Base-by-base conservation (phyloP, 2,113 vertebrate genomes). In the Eptatretus burgeri region DNA sequence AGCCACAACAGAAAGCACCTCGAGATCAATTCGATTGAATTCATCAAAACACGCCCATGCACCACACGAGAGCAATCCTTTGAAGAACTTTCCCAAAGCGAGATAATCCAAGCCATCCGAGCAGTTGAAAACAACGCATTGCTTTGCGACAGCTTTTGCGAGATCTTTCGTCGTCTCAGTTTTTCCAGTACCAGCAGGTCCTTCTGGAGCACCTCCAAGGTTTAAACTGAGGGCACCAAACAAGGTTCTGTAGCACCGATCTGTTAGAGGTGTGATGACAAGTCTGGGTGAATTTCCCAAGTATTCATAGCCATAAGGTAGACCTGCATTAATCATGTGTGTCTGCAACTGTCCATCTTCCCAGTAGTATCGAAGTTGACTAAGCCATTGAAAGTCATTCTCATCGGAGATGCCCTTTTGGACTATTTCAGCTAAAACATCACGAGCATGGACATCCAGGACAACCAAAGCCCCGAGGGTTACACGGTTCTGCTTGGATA, bases 31-130 rank as follows among this genome's bases (percentile, higher is more conserved):
- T 67, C 82, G 78, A 73, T 93, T 93, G 70, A 93, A 89, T 71
- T 93, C 85, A 73, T 89, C 83, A 73, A 91, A 91, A 73, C 86
- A 87, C 68, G 83, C 83, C 83, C 85, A 87, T 14, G 82, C 85
- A 63, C 83, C 83, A 63, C 81, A 82, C 62, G 80, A 83, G 71
- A 91, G 73, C 66, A 87, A 75, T 49, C 83, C 83, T 82, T 89
- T 88, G 69, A 93, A 89, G 73, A 88, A 87, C 69, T 89, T 91
- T 51, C 83, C 83, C 64, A 85, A 70, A 17, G 83, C 83, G 51
- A 87, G 74, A 69, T 86, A 93, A 74, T 87, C 83, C 68, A 88
- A 70, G 62, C 83, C 82, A 64, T 93, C 86, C 0, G 83, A 93
- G 71, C 83, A 85, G 74, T 83, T 87, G 72, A 91, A 88, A 66